phyloP scores from a whole-genome alignment of 2,113 vertebrate species.

The Microcebus griseorufus region DNA sequence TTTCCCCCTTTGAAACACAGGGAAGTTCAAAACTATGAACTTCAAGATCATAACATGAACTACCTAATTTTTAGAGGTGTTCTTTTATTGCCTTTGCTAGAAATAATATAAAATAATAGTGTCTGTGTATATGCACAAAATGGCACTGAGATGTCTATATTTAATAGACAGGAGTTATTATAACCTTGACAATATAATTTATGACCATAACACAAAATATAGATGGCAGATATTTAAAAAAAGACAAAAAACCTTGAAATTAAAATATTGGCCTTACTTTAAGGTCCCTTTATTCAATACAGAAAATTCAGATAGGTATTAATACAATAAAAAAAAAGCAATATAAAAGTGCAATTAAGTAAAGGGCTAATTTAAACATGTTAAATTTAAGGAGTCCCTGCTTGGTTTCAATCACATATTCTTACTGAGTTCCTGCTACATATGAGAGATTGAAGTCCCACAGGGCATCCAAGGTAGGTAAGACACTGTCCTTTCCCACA shows the following conservation, averaged over 20 bases:
- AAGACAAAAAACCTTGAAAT: neutral
- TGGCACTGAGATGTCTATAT: neutral
- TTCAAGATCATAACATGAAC: conserved; percentile 41
- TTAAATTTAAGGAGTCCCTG: neutral
- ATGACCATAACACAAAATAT: neutral
- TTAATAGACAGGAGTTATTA: neutral
- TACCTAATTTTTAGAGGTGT: neutral
- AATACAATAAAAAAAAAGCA: neutral
- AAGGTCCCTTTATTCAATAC: neutral
- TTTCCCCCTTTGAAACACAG: neutral
- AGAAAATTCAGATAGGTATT: neutral
- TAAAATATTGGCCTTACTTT: neutral
- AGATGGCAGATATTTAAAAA: neutral
- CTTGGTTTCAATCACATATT: neutral
- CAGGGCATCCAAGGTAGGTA: neutral
- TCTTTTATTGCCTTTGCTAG: neutral
- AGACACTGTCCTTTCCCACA: neutral
- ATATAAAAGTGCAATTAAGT: neutral
- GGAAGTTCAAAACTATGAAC: neutral
- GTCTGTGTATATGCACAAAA: neutral
- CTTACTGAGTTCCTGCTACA: neutral
- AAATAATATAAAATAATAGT: neutral
- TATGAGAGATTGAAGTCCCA: neutral
- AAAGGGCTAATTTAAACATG: neutral
- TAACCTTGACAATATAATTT: neutral